These are phyloP conservation scores for Microctonus brassicae DNA, from an alignment of 2,888 invertebrate genomes.

Conservation along the genomic window DNA sequence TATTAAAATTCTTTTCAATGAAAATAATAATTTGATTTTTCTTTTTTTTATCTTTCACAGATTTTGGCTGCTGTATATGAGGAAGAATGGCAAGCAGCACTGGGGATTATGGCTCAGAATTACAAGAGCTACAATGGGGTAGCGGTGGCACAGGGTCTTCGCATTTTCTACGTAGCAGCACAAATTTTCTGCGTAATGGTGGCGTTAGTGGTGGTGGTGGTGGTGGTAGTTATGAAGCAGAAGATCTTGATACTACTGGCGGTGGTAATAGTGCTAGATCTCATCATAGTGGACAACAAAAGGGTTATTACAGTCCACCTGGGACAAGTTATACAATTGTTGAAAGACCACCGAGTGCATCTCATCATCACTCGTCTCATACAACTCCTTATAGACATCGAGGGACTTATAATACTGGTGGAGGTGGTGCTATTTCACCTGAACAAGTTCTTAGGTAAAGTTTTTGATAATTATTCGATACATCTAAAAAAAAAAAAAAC, in stretches of 20 bases:
- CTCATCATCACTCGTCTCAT: constrained; percentile 79
- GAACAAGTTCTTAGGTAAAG: constrained; percentile 80
- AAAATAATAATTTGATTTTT: not conserved
- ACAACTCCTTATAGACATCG: constrained; percentile 65
- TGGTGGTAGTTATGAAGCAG: constrained; percentile 65
- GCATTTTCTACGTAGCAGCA: constrained; percentile 59
- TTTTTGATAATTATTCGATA: constrained; percentile 18
- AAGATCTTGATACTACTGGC: constrained; percentile 62
- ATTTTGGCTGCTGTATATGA: constrained; percentile 48
- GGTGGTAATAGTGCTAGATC: constrained; percentile 69
- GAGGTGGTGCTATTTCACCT: constrained; percentile 77
- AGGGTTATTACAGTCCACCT: constrained; percentile 86
- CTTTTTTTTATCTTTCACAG: not conserved
- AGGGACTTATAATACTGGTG: constrained; percentile 46
- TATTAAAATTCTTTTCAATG: not conserved
- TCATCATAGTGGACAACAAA: constrained; percentile 73
- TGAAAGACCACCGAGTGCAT: constrained; percentile 82
- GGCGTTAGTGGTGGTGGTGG: constrained; percentile 64
- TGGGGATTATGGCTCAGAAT: constrained; percentile 67
- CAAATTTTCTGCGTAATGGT: constrained; percentile 70
- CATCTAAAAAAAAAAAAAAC: not conserved
- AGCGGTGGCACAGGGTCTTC: constrained; percentile 53
- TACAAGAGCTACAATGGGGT: constrained; percentile 68
- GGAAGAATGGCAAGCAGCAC: constrained; percentile 66
- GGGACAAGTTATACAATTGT: constrained; percentile 91